Percentiles rank a stretch among this genome's conserved stretches.
phyloP scores from a whole-genome alignment of 2,113 vertebrate genomes.

The Lanius ludovicianus region DNA sequence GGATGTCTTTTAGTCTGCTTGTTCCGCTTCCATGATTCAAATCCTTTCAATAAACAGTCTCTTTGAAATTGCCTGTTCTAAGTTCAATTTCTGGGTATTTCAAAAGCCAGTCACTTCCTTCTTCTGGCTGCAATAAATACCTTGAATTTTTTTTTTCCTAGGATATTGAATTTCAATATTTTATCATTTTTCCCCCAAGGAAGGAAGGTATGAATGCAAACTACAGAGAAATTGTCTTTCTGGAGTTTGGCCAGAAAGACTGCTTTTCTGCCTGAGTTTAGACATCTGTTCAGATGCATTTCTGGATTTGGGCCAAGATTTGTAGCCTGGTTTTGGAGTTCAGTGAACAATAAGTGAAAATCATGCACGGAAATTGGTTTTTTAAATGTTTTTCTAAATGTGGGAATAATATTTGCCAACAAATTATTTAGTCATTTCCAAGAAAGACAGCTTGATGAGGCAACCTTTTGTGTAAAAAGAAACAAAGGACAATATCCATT shows the following conservation, averaged over 20 bases:
- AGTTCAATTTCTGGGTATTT: neutral
- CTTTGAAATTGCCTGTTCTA: neutral
- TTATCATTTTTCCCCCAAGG: neutral
- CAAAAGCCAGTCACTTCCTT: conserved; percentile 6
- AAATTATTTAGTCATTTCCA: neutral
- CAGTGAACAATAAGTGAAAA: neutral
- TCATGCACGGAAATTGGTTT: neutral
- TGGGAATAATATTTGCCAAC: neutral
- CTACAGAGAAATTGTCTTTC: neutral
- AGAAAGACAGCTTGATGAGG: neutral
- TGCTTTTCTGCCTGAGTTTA: neutral
- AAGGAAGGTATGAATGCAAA: neutral
- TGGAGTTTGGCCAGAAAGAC: neutral
- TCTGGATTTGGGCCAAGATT: neutral
- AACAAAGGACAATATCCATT: neutral
- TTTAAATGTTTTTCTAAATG: neutral
- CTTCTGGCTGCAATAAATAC: neutral
- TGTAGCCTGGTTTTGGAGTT: neutral
- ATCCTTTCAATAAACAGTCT: neutral
- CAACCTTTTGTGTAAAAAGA: neutral
- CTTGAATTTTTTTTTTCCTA: neutral
- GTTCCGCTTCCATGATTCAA: neutral
- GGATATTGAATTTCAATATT: neutral
- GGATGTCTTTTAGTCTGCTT: neutral
- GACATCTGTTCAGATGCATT: neutral